Conservation (phyloP, 2,113 vertebrate genomes). For the Pycnonotus jocosus region DNA sequence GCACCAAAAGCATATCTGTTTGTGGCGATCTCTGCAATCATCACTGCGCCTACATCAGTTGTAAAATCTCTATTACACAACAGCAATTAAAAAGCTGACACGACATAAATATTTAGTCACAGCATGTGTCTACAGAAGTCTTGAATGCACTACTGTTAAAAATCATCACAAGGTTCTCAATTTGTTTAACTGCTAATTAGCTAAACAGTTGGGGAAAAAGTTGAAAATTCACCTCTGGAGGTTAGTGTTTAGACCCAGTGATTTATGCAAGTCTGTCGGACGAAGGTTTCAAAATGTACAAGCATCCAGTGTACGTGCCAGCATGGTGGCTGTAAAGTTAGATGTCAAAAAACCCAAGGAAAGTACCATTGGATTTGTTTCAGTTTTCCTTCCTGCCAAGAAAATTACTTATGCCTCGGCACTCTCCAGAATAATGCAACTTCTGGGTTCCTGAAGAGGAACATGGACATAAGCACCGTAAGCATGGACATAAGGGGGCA, state of each 20-base stretch:
- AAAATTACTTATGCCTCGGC: neutral
- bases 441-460: neutral
- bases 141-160: neutral
- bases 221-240: neutral
- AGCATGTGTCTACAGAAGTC: neutral
- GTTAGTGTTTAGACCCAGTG: neutral
- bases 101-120: slow-evolving; percentile 10
- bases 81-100: slow-evolving; percentile 26
- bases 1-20: neutral
- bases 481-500: no score
- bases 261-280: neutral
- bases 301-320: rapidly evolving
- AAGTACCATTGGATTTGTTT: neutral
- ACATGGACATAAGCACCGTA: neutral
- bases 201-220: neutral
- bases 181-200: neutral
- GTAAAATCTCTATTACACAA: slow-evolving; percentile 10
- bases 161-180: neutral
- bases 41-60: neutral
- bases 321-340: neutral
- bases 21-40: neutral
- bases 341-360: neutral
- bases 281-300: neutral
- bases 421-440: neutral
- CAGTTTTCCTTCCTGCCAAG: neutral